Conservation (phyloP, 2,888 invertebrate genomes). For the Xylota segnis region DNA sequence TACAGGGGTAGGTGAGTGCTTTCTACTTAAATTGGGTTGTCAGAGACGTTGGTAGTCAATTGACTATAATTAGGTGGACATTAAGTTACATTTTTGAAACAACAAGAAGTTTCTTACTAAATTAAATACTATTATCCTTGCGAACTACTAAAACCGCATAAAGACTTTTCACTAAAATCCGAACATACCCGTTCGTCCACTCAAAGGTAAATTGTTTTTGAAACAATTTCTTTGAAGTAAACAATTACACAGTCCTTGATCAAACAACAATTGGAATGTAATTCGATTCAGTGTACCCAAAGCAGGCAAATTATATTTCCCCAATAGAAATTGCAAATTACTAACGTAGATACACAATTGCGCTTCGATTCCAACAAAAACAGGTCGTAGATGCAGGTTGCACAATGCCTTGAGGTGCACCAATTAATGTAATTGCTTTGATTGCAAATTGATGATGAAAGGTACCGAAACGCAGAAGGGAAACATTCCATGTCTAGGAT, state of each 20-base stretch:
- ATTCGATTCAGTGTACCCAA: neutral
- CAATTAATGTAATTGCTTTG: neutral
- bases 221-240: too few relatives aligned
- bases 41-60: constrained; percentile 9
- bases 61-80: constrained; percentile 6
- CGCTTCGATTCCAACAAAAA: neutral
- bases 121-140: too few relatives aligned
- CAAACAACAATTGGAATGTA: neutral
- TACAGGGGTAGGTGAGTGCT: neutral
- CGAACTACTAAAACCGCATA: too few relatives aligned
- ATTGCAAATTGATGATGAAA: neutral
- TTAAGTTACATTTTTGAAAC: constrained; percentile 12
- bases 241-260: too few relatives aligned
- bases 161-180: too few relatives aligned
- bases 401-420: constrained; percentile 8
- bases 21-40: constrained; percentile 12
- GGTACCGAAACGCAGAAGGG: neutral
- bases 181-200: too few relatives aligned
- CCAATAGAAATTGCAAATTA: neutral
- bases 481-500: too few relatives aligned
- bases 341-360: neutral
- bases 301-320: neutral
- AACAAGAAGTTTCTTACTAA: neutral
- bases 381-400: neutral
- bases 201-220: too few relatives aligned